A percentile compares a stretch with the other conserved stretches of the same genome.
Evolutionary conservation across 1,140 invertebrate genomes (phyloP).

Genomic region (Ceratitis capitata): DNA sequence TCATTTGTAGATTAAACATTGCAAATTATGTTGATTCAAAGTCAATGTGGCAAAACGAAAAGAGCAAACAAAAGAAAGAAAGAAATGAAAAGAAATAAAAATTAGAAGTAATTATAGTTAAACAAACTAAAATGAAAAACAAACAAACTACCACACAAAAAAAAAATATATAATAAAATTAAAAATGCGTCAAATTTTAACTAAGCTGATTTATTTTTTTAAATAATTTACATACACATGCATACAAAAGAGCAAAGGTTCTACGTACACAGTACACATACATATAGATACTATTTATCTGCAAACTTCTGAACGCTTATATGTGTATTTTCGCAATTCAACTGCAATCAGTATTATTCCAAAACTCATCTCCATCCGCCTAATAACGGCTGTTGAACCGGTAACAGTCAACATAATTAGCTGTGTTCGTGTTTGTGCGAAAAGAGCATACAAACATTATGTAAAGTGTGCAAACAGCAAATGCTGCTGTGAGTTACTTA

Average conservation of each 20-base stretch:
- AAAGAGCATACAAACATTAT: not conserved
- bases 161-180: not conserved
- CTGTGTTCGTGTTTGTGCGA: too few species aligned
- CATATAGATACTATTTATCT: too few species aligned
- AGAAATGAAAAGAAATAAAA: not conserved
- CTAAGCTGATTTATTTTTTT: too few species aligned
- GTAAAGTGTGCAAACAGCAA: not conserved
- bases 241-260: not conserved
- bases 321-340: not conserved
- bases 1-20: constrained; percentile 17
- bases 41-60: constrained; percentile 9
- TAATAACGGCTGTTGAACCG: not conserved
- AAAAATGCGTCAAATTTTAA: not conserved
- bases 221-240: not conserved
- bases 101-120: not conserved
- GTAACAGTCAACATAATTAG: not conserved
- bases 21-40: constrained; percentile 30
- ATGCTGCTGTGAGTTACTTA: not conserved
- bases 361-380: not conserved
- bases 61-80: too few species aligned
- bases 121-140: not conserved
- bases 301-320: too few species aligned
- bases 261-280: not conserved
- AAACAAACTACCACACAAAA: not conserved
- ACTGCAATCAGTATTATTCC: not conserved